Evolutionary conservation across 2,888 invertebrate genomes (phyloP), one percentile per base, ranked within the genome.

Genomic region (Pterobdella sp.): DNA sequence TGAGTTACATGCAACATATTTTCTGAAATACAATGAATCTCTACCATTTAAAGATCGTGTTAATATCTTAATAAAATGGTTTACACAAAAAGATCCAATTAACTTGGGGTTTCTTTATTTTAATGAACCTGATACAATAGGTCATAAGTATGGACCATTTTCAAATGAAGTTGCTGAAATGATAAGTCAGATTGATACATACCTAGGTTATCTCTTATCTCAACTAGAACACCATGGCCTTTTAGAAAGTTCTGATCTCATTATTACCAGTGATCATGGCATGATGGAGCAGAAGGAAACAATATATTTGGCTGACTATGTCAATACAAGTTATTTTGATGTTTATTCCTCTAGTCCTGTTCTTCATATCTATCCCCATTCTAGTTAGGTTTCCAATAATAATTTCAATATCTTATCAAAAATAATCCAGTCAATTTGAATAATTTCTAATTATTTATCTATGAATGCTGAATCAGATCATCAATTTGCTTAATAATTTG

Each of bases 261-360:
- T 90, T 73, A 86, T 90, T 75, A 81, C 90, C 64, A 89, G 89
- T 82, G 90, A 90, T 82, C 91, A 91, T 82, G 90, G 91, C 26
- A 76, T 76, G 76, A 34, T 64, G 26, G 36, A 73, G 18, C 49
- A 65, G n/a, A 60, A 31, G 37, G 56, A 74, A 3, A 37, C 67
- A 10, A 74, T 76, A 29, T 72, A 74, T 26, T 26, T 76, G 37
- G 42, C 65, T 31, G 67, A 74, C 37, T 66, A 60, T 77, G 81
- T 88, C 49, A 84, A 84, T 75, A 81, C 74, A 4, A 72, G 84
- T 64, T 84, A 86, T n/a, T 88, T 86, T 79, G 79, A 80, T 32
- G 80, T 83, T 60, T 85, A 86, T 75, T 87, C 87, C 1, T 81
- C 84, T 0, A 86, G 87, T 29, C 89, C 90, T 1, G 85, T 87